Conservation (phyloP, 2,113 vertebrate genomes). For the Struthio camelus region DNA sequence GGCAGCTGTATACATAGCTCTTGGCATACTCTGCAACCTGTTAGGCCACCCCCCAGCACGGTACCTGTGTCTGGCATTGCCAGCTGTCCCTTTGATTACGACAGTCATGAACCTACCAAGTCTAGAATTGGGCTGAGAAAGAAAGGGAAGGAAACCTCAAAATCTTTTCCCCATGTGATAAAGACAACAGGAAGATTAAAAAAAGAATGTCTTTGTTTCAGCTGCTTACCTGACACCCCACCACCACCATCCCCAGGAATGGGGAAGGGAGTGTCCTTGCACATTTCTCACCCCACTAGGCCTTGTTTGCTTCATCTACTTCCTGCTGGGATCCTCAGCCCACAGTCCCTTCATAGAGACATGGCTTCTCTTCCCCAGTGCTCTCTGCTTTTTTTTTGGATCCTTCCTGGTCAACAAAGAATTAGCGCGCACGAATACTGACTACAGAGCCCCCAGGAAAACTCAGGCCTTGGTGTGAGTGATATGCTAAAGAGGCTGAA, state of each 20-base stretch:
- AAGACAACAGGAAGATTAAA: not conserved
- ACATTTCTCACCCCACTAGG: not conserved
- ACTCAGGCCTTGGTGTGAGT: not conserved
- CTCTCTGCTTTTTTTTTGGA: not conserved
- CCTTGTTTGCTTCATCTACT: accelerated
- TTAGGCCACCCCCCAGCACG: not conserved
- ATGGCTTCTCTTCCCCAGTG: accelerated
- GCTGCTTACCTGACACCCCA: not conserved
- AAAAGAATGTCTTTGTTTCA: accelerated
- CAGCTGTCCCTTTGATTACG: accelerated
- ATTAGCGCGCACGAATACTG: not conserved
- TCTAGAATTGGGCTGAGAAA: not conserved
- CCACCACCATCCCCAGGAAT: too few relatives aligned
- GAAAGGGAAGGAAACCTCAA: not conserved
- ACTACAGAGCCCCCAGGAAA: not conserved
- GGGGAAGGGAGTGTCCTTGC: not conserved
- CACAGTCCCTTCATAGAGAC: not conserved
- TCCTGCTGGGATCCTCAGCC: not conserved
- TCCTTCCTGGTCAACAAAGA: not conserved
- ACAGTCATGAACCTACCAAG: accelerated
- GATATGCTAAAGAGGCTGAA: accelerated
- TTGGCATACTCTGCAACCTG: not conserved
- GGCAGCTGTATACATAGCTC: not conserved
- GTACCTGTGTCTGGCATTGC: not conserved
- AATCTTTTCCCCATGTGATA: not conserved